Evolutionary conservation across 2,888 invertebrate species (phyloP).

Genomic region (Conomelus anceps): DNA sequence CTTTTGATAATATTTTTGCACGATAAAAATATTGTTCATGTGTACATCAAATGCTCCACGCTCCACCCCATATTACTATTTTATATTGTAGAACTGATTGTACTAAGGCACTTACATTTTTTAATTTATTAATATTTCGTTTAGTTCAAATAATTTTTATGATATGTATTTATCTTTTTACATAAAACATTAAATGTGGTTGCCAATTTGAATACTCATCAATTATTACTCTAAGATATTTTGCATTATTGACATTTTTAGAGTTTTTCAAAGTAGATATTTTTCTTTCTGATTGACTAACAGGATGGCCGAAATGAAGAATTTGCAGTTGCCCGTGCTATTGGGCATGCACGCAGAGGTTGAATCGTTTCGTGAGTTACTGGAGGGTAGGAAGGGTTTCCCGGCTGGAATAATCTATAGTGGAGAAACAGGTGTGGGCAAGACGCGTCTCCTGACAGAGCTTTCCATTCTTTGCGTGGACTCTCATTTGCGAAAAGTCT

Average conservation of each 20-base stretch:
- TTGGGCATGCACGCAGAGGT: neutral
- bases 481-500: slow-evolving; percentile 31
- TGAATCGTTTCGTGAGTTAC: neutral
- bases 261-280: neutral
- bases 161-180: neutral
- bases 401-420: slow-evolving; percentile 49
- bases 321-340: neutral
- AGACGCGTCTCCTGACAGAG: slow-evolving; percentile 51
- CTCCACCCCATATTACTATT: too few species aligned
- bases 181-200: neutral
- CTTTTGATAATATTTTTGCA: too few species aligned
- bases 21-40: too few species aligned
- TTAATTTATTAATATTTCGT: too few species aligned
- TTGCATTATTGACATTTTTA: too few species aligned
- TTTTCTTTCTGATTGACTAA: neutral
- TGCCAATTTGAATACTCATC: too few species aligned
- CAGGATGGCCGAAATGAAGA: neutral
- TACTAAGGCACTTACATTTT: too few species aligned
- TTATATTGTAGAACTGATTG: too few species aligned
- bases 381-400: neutral
- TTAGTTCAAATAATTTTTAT: neutral
- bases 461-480: slow-evolving; percentile 37
- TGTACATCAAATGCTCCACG: too few species aligned
- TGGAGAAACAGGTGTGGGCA: slow-evolving; percentile 52
- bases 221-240: too few species aligned